These are phyloP conservation scores for Phoenicopterus ruber DNA, from an alignment of 2,113 vertebrate genomes.

Conservation along the genomic window DNA sequence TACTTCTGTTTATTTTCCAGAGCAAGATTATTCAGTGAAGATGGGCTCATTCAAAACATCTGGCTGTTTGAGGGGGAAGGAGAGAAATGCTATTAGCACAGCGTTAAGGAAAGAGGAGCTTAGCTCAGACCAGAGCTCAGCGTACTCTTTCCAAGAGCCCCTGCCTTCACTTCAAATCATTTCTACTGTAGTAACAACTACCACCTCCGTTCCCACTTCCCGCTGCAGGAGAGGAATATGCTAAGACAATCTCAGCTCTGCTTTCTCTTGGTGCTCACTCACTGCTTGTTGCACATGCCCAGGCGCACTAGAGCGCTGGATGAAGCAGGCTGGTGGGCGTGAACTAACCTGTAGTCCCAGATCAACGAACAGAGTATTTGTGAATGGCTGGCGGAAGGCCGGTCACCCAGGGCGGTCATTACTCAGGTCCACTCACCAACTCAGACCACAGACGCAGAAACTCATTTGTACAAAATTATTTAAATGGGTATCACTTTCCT, in stretches of 20 bases:
- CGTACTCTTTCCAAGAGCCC: not conserved
- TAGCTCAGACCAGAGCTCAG: not conserved
- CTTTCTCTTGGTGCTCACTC: not conserved
- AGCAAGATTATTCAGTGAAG: not conserved
- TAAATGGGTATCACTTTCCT: not conserved
- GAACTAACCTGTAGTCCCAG: not conserved
- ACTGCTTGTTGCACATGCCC: no score
- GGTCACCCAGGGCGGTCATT: no score
- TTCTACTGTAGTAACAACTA: not conserved
- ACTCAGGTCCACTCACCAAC: not conserved
- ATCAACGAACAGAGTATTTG: not conserved
- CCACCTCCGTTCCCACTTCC: not conserved
- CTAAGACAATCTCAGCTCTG: not conserved
- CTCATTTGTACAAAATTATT: not conserved
- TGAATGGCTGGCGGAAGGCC: not conserved
- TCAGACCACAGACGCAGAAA: not conserved
- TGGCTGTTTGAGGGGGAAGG: not conserved
- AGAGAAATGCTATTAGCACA: not conserved
- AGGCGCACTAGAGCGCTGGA: not conserved
- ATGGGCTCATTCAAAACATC: not conserved
- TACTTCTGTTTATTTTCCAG: not conserved
- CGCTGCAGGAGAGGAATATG: not conserved
- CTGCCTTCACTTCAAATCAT: not conserved
- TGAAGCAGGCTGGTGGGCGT: not conserved
- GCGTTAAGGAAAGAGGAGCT: not conserved